Evolutionary conservation across 2,888 invertebrate genomes (phyloP).

Genomic region (Folsomia manolachei): DNA sequence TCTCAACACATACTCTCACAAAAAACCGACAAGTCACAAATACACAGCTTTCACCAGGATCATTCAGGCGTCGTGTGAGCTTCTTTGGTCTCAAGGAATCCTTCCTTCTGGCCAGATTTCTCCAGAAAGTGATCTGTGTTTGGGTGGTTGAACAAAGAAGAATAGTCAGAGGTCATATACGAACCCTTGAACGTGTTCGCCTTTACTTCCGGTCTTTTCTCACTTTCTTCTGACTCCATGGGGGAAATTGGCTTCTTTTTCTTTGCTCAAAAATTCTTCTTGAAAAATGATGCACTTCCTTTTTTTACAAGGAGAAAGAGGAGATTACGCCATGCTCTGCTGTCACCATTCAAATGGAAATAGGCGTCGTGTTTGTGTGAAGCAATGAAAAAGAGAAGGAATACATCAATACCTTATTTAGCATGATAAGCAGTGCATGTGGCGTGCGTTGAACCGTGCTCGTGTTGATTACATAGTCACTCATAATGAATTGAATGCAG

Average conservation of each 20-base stretch:
- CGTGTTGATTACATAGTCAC: too few species aligned
- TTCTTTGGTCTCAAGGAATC: too few species aligned
- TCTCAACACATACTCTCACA: not conserved
- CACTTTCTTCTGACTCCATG: not conserved
- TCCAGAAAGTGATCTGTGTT: not conserved
- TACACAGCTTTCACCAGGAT: not conserved
- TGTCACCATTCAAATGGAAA: not conserved
- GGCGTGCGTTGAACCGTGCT: too few species aligned
- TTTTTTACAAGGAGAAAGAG: not conserved
- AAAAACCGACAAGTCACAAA: not conserved
- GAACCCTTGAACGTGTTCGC: not conserved
- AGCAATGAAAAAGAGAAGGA: not conserved
- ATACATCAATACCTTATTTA: too few species aligned
- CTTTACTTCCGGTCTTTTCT: not conserved
- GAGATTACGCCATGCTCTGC: not conserved
- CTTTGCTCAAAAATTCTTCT: not conserved
- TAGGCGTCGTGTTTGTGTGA: not conserved
- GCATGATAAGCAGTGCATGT: too few species aligned
- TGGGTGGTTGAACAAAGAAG: not conserved
- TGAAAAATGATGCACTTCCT: not conserved
- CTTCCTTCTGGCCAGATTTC: not conserved
- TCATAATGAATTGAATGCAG: too few species aligned
- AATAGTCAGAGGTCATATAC: not conserved
- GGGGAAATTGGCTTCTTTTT: not conserved
- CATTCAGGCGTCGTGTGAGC: not conserved